A percentile compares a stretch with the other conserved stretches of the same genome.
Conservation (phyloP, 2,888 invertebrate genomes). For the Heliconius sara region DNA sequence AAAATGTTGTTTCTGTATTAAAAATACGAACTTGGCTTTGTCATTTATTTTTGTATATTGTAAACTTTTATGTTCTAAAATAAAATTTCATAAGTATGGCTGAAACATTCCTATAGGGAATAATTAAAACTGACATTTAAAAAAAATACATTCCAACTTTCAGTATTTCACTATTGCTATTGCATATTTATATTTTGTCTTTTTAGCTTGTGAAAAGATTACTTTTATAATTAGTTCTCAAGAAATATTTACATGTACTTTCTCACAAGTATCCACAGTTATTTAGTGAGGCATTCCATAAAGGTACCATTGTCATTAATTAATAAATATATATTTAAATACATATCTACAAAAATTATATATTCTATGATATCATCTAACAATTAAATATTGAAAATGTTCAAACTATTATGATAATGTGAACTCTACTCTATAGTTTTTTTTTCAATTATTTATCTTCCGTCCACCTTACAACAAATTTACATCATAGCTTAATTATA, state of each 20-base stretch:
- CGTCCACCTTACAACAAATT: conserved; percentile 44
- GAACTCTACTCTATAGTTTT: neutral
- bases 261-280: neutral
- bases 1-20: neutral
- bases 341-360: neutral
- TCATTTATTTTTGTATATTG: conserved; percentile 5
- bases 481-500: neutral
- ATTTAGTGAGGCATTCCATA: conserved; percentile 30
- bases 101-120: conserved; percentile 46
- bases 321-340: neutral
- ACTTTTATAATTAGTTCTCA: neutral
- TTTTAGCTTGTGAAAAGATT: neutral
- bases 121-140: conserved; percentile 34
- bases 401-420: neutral
- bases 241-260: neutral
- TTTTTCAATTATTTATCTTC: conserved; percentile 33
- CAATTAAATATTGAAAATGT: neutral
- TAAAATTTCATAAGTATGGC: conserved; percentile 32
- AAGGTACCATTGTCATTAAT: conserved; percentile 28
- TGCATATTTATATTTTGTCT: conserved; percentile 33
- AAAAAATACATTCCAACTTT: conserved; percentile 47
- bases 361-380: neutral
- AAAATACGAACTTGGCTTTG: neutral
- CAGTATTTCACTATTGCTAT: conserved; percentile 44
- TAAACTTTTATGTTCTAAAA: conserved; percentile 6